A percentile compares a stretch with the other conserved stretches of the same genome.
These are phyloP conservation scores for Himalopsyche anomala DNA, from an alignment of 2,888 invertebrate genomes.

Conservation along the genomic window DNA sequence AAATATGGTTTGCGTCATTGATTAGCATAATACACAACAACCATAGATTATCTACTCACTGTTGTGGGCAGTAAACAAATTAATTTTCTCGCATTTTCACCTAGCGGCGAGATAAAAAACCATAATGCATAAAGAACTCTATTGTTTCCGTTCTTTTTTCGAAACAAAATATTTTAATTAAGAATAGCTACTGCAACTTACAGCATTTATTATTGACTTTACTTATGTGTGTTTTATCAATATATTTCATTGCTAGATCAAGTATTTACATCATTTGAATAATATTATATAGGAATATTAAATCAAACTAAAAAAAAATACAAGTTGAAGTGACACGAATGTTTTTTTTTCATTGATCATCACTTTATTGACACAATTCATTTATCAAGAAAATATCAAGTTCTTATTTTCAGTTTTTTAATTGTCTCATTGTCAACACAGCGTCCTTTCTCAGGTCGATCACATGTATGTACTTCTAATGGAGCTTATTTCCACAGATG, in stretches of 20 bases:
- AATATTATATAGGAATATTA: no score
- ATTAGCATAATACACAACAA: constrained; percentile 34
- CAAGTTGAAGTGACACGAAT: no score
- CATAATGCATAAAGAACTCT: neutral
- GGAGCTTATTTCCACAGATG: no score
- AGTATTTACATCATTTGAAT: no score
- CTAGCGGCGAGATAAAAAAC: constrained; percentile 30
- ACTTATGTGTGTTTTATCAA: neutral
- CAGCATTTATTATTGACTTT: neutral
- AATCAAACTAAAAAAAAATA: no score
- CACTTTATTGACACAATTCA: no score
- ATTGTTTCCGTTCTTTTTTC: neutral
- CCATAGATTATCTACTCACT: constrained; percentile 1
- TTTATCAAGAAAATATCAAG: no score
- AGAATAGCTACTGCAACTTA: neutral
- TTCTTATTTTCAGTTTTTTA: no score
- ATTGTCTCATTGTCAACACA: no score
- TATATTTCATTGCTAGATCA: neutral
- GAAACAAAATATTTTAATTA: neutral
- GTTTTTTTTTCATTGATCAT: no score
- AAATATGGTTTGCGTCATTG: neutral
- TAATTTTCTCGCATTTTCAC: constrained; percentile 21
- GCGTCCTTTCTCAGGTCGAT: no score
- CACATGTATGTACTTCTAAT: no score
- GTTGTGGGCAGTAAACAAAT: neutral